Base-by-base conservation (phyloP, 2,888 invertebrate species). In the Chalcosyrphus nemorum region DNA sequence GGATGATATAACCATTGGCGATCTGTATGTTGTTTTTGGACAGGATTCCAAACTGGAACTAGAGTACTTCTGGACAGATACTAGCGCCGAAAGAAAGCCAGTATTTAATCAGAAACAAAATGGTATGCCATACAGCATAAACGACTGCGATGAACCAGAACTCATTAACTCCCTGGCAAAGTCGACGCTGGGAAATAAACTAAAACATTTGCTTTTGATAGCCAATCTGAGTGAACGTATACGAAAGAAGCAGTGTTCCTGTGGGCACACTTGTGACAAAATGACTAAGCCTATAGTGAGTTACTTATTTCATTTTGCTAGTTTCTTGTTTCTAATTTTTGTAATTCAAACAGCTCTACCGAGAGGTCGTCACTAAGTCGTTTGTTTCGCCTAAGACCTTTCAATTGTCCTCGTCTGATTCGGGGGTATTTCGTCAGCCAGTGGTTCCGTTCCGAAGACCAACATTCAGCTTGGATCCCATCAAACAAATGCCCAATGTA, bases 1-100 rank as follows among this genome's bases (percentile, higher is more conserved):
- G 0, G 95, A 95, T 5, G 95, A 95, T 32, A 93, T 98, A 45
- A 97, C 97, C 3, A 93, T 98, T 29, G 98, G 98, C 0, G 98
- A 98, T 92, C 92, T 98, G 71, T 98, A 97, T 92, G 93, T 98
- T 57, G 97, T 98, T 95, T 95, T 96, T 89, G 92, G 92, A 0
- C 89, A 91, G 72, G 95, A 96, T 80, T 95, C 95, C 0, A 95
- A 94, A 90, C 91, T 97, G 29, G 93, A 94, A 74, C 90, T 97
- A 21, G 96, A 97, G 90, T 97, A 97, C 90, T 95, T 95, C 93
- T 97, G 96, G 96, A 94, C 94, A 54, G 94, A 94, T 65, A 90
- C 92, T 0, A 91, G 92, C 50, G 66, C 80, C 47, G 52, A 84
- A 27, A 68, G 84, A 21, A 72, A 66, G 35, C 35, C 1, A 4